Evolutionary conservation across 1,140 invertebrate species (phyloP).

Genomic region (Scaptomyza graminum): DNA sequence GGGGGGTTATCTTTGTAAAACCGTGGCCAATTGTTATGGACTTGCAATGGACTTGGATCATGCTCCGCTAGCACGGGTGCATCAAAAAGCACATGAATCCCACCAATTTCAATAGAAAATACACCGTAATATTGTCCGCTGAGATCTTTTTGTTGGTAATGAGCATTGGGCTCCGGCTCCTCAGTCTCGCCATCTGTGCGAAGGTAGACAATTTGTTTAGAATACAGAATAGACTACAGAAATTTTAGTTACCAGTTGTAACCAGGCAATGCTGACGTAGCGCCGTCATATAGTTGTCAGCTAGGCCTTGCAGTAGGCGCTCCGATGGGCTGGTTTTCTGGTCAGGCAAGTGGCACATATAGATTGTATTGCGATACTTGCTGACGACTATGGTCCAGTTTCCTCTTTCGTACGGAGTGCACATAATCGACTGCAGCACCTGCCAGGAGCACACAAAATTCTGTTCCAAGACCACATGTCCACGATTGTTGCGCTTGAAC

Average conservation of each 20-base stretch:
- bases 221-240: not conserved
- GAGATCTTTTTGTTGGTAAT: not conserved
- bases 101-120: conserved; percentile 29
- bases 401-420: conserved; percentile 49
- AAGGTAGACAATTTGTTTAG: not conserved
- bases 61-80: conserved; percentile 51
- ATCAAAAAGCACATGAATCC: conserved; percentile 32
- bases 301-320: not conserved
- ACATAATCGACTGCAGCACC: conserved; percentile 52
- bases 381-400: conserved; percentile 47
- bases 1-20: too few relatives aligned
- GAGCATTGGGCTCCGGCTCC: too few relatives aligned
- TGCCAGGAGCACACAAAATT: conserved; percentile 55
- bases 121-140: conserved; percentile 31
- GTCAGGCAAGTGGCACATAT: conserved; percentile 36
- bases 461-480: conserved; percentile 2
- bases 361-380: conserved; percentile 52
- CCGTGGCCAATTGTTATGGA: not conserved
- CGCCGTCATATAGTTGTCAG: conserved; percentile 22
- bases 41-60: conserved; percentile 10
- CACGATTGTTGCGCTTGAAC: not conserved
- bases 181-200: conserved; percentile 13
- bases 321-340: not conserved
- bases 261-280: conserved; percentile 39
- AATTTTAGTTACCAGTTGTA: conserved; percentile 1